Evolutionary conservation across 2,797 vertebrate species (phyloP).

Genomic region (Rhabdophis nuchalis): DNA sequence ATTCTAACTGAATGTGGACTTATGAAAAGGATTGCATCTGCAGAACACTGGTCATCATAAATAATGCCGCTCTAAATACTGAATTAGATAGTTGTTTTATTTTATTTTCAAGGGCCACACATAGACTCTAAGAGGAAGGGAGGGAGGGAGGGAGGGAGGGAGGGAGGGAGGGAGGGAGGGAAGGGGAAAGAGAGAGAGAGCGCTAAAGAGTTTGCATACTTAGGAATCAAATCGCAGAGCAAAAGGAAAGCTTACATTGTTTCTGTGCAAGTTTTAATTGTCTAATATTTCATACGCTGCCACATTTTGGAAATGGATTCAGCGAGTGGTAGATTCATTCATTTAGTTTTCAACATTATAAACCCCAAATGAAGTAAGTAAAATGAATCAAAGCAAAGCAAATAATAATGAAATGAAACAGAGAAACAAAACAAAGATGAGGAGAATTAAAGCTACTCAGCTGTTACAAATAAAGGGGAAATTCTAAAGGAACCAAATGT

Average conservation of each 20-base stretch:
- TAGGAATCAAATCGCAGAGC: neutral
- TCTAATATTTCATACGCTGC: neutral
- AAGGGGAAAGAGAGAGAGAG: neutral
- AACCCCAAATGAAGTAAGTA: neutral
- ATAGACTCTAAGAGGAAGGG: neutral
- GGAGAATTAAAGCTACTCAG: conserved; percentile 10
- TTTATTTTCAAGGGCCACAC: neutral
- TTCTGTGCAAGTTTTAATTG: neutral
- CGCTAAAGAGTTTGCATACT: neutral
- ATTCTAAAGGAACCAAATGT: neutral
- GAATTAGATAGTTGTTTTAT: neutral
- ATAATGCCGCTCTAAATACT: neutral
- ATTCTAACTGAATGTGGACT: neutral
- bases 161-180: too few species aligned
- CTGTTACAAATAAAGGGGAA: conserved; percentile 16
- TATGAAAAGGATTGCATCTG: neutral
- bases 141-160: neutral
- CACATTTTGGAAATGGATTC: neutral
- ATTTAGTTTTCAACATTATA: conserved; percentile 5
- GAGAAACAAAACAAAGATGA: conserved; percentile 21
- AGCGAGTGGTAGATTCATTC: neutral
- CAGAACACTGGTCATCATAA: neutral
- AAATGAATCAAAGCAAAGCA: conserved; percentile 22
- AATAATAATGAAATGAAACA: conserved; percentile 19
- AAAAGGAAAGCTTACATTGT: neutral